Percentiles rank a stretch among this genome's conserved stretches.
Conservation (phyloP, 2,113 vertebrate genomes). For the Engraulis encrasicolus region DNA sequence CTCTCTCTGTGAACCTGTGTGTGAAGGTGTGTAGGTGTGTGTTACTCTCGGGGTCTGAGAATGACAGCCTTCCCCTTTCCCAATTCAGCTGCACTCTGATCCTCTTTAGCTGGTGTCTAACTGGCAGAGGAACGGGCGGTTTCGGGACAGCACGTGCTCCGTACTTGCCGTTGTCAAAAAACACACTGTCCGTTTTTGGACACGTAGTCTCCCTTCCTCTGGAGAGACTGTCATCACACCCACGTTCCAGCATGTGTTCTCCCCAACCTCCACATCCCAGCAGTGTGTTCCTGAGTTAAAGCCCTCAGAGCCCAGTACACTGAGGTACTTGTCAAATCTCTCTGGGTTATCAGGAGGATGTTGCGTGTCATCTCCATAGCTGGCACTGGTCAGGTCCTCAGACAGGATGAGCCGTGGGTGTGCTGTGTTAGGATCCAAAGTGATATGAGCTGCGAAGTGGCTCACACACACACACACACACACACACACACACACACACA, state of each 20-base stretch:
- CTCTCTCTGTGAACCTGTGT: too few species aligned
- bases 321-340: constrained; percentile 24
- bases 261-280: constrained; percentile 29
- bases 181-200: too few species aligned
- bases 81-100: too few species aligned
- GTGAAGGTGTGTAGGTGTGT: too few species aligned
- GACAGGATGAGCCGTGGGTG: neutral
- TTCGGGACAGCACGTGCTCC: too few species aligned
- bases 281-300: neutral
- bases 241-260: constrained; percentile 3
- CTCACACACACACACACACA: too few species aligned
- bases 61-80: too few species aligned
- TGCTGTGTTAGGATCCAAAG: constrained; percentile 14
- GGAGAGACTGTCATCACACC: neutral
- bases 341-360: constrained; percentile 12
- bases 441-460: constrained; percentile 17
- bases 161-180: too few species aligned
- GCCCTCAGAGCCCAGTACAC: constrained; percentile 25
- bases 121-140: too few species aligned
- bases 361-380: neutral
- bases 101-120: too few species aligned
- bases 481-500: too few species aligned
- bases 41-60: too few species aligned
- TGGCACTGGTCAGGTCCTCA: constrained; percentile 8
- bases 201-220: constrained; percentile 19